These are phyloP conservation scores for Eledona agricola DNA, from an alignment of 2,888 invertebrate genomes.

Conservation along the genomic window DNA sequence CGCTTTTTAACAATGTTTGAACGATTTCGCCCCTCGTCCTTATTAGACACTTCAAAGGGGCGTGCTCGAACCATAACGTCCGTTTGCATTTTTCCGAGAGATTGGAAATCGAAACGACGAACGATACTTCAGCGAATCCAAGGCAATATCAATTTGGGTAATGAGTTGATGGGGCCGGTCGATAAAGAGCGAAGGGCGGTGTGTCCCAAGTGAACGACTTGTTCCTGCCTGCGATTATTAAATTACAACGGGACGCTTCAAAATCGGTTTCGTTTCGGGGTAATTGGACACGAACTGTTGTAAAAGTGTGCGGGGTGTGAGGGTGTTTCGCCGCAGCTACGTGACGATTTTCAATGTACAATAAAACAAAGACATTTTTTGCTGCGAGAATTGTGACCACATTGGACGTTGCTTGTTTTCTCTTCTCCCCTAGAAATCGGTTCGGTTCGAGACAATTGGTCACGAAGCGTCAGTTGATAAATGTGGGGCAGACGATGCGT, in stretches of 20 bases:
- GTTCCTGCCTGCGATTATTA: slow-evolving; percentile 43
- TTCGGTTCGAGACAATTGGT: slow-evolving; percentile 13
- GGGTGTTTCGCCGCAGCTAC: background rate
- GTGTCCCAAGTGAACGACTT: slow-evolving; percentile 36
- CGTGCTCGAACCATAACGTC: background rate
- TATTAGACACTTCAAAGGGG: slow-evolving; percentile 21
- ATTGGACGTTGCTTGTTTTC: too few species aligned
- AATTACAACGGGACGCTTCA: slow-evolving; percentile 41
- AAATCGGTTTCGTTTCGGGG: slow-evolving; percentile 43
- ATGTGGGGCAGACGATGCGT: slow-evolving; percentile 15
- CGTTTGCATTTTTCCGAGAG: slow-evolving; percentile 23
- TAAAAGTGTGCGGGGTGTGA: slow-evolving; percentile 16
- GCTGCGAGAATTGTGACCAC: too few species aligned
- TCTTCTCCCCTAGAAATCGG: too few species aligned
- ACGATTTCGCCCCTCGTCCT: slow-evolving; percentile 1
- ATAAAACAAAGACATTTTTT: too few species aligned
- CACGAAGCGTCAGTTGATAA: slow-evolving; percentile 12
- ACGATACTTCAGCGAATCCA: slow-evolving; percentile 29
- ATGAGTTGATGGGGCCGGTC: slow-evolving; percentile 44
- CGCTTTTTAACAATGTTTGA: slow-evolving; percentile 27
- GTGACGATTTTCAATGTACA: too few species aligned
- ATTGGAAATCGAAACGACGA: slow-evolving; percentile 18
- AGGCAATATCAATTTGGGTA: slow-evolving; percentile 48
- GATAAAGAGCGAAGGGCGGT: slow-evolving; percentile 24
- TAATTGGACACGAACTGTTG: slow-evolving; percentile 44